Conservation (phyloP, 2,797 vertebrate species). For the Buceros bicornis region DNA sequence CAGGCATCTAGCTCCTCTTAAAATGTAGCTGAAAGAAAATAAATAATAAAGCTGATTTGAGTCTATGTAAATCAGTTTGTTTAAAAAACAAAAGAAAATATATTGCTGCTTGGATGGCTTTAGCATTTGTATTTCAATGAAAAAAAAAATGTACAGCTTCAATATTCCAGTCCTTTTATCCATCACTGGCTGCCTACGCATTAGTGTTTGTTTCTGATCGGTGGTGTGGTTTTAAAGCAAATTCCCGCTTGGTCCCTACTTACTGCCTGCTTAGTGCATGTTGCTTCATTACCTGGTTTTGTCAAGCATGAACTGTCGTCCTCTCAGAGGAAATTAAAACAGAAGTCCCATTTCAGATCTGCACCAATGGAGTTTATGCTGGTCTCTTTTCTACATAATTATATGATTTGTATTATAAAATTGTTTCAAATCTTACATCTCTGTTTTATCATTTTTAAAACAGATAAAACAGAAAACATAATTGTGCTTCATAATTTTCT, state of each 20-base stretch:
- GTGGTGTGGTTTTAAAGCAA: background rate
- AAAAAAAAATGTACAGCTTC: background rate
- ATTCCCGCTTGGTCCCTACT: background rate
- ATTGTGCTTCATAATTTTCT: background rate
- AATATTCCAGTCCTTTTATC: background rate
- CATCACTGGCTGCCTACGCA: background rate
- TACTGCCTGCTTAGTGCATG: background rate
- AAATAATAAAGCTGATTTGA: background rate
- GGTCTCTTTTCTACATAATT: background rate
- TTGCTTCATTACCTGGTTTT: background rate
- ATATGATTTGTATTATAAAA: background rate
- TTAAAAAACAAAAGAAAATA: background rate
- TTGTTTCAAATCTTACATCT: background rate
- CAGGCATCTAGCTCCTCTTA: background rate
- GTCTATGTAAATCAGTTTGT: background rate
- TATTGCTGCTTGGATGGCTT: background rate
- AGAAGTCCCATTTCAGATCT: background rate
- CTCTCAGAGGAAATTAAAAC: background rate
- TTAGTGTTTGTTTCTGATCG: slow-evolving; percentile 2
- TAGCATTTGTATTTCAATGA: background rate
- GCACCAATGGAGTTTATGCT: background rate
- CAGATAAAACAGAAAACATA: background rate
- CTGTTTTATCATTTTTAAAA: background rate
- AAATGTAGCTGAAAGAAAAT: background rate
- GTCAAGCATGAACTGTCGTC: background rate